Conservation (phyloP, 2,797 vertebrate genomes). For the Cynopterus sphinx region DNA sequence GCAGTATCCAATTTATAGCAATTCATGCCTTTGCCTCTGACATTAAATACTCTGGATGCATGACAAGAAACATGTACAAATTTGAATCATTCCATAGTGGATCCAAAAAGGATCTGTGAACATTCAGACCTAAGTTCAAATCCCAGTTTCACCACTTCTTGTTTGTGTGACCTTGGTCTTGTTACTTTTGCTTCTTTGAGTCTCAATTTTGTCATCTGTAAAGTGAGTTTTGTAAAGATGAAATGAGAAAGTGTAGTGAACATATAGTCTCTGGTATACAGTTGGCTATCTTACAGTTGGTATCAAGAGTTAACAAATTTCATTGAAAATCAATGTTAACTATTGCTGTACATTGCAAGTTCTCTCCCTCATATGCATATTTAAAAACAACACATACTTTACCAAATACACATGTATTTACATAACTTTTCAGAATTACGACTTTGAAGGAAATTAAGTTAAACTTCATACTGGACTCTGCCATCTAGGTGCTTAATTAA, state of each 20-base stretch:
- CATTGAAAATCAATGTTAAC: neutral
- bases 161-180: neutral
- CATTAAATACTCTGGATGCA: neutral
- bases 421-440: neutral
- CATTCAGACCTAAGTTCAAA: neutral
- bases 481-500: neutral
- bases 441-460: slow-evolving; percentile 2
- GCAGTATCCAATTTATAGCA: neutral
- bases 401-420: slow-evolving; percentile 10
- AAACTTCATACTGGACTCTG: neutral
- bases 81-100: neutral
- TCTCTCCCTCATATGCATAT: neutral
- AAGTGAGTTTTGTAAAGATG: neutral
- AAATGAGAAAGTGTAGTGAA: neutral
- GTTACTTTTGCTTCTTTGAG: neutral
- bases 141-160: neutral
- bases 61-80: neutral
- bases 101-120: slow-evolving; percentile 11
- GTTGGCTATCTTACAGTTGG: neutral
- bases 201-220: neutral
- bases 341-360: neutral
- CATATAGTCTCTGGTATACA: neutral
- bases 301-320: neutral
- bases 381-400: neutral
- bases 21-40: neutral